Percentiles rank a stretch among this genome's conserved stretches.
Conservation (phyloP, 2,888 invertebrate species). For the Polymixis flavicincta region DNA sequence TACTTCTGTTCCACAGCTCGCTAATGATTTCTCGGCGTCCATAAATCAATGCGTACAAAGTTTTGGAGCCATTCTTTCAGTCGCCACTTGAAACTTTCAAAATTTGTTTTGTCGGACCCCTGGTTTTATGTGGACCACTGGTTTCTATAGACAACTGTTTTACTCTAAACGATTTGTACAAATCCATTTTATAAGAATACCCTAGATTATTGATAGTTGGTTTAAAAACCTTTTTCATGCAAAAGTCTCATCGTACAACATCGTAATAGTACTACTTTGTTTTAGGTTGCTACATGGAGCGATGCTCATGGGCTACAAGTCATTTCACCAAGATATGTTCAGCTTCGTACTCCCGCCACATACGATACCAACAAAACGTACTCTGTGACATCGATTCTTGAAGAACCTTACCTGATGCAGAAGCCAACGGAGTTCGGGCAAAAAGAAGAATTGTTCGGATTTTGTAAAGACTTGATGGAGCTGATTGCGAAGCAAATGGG, state of each 20-base stretch:
- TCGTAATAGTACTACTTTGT: background rate
- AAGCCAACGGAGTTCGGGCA: conserved; percentile 91
- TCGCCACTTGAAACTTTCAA: conserved; percentile 68
- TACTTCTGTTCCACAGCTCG: conserved; percentile 70
- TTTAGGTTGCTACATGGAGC: conserved; percentile 96
- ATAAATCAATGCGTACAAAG: conserved; percentile 77
- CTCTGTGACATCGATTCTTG: conserved; percentile 96
- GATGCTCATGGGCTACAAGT: conserved; percentile 94
- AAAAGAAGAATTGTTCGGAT: conserved; percentile 97
- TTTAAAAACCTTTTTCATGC: background rate
- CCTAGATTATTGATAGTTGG: background rate
- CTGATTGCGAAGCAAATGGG: conserved; percentile 94
- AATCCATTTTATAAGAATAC: conserved; percentile 6
- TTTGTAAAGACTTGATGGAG: conserved; percentile 97
- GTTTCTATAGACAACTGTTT: conserved; percentile 36
- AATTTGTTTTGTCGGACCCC: conserved; percentile 59
- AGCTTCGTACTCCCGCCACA: conserved; percentile 93
- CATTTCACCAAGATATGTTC: conserved; percentile 94
- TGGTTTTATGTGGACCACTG: conserved; percentile 55
- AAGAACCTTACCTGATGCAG: conserved; percentile 97
- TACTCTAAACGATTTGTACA: conserved; percentile 19
- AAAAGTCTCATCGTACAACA: background rate
- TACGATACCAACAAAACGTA: conserved; percentile 96
- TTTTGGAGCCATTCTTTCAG: conserved; percentile 70
- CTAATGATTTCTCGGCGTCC: conserved; percentile 76